Evolutionary conservation across 2,888 invertebrate species (phyloP).

Genomic region (Hemaris fuciformis): DNA sequence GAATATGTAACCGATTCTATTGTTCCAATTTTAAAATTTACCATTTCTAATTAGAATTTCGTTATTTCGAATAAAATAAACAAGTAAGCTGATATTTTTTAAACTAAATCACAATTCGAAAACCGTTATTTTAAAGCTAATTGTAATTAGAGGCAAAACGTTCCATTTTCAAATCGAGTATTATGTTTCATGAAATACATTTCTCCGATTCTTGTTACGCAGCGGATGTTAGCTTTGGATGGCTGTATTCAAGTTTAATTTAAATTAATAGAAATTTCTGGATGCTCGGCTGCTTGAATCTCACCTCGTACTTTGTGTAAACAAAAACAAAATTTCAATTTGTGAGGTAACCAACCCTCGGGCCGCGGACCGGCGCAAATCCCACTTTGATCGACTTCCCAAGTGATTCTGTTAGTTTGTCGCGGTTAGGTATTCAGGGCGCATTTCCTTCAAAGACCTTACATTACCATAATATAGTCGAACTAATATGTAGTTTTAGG

Average conservation of each 20-base stretch:
- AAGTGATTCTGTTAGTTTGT: conserved; percentile 53
- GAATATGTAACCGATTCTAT: too few species aligned
- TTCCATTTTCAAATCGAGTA: not conserved
- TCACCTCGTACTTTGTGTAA: conserved; percentile 60
- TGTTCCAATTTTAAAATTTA: not conserved
- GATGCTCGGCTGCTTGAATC: conserved; percentile 29
- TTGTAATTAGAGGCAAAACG: not conserved
- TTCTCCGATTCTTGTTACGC: not conserved
- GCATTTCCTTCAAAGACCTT: conserved; percentile 37
- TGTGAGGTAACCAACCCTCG: conserved; percentile 48
- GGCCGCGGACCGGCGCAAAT: conserved; percentile 55
- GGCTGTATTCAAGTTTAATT: conserved; percentile 6
- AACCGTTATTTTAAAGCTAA: not conserved
- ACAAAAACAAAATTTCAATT: conserved; percentile 74
- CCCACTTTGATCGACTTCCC: conserved; percentile 73
- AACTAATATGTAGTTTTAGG: conserved; percentile 31
- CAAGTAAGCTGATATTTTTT: not conserved
- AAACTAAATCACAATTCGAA: not conserved
- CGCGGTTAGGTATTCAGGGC: conserved; percentile 51
- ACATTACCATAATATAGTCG: conserved; percentile 38
- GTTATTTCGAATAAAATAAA: not conserved
- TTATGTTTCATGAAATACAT: conserved; percentile 1
- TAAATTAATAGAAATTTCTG: conserved; percentile 25
- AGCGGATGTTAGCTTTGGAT: not conserved
- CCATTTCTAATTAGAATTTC: not conserved